phyloP scores from a whole-genome alignment of 2,888 invertebrate species.

The Neria commutata region DNA sequence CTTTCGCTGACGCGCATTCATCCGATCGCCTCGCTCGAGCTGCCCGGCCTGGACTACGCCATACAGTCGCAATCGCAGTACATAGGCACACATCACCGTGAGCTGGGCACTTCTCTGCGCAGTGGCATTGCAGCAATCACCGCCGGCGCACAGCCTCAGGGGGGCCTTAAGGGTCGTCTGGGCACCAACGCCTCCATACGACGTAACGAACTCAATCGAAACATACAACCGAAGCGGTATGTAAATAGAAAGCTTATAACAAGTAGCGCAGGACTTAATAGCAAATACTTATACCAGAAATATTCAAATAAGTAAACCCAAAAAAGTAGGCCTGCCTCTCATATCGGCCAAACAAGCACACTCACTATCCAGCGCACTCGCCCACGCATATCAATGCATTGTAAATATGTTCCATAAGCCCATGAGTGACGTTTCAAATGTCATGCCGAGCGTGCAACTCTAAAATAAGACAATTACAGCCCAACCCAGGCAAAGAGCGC shows the following conservation, averaged over 20 bases:
- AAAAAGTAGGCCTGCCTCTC: neutral
- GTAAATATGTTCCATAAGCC: conserved; percentile 9
- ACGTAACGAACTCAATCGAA: conserved; percentile 54
- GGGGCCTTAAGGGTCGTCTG: conserved; percentile 47
- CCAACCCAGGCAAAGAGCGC: too few species aligned
- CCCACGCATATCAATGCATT: neutral
- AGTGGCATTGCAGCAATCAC: conserved; percentile 50
- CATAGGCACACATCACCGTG: conserved; percentile 45
- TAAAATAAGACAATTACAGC: neutral
- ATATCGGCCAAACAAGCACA: conserved; percentile 11
- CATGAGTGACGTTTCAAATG: conserved; percentile 15
- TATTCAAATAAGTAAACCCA: neutral
- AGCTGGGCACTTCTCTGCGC: conserved; percentile 51
- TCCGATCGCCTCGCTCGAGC: conserved; percentile 60
- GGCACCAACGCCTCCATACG: conserved; percentile 52
- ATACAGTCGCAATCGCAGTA: conserved; percentile 53
- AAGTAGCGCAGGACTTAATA: too few species aligned
- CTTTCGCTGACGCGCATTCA: conserved; percentile 62
- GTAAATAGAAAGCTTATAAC: too few species aligned
- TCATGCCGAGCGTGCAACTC: conserved; percentile 8
- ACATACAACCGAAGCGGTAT: conserved; percentile 61
- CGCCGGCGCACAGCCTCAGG: conserved; percentile 43
- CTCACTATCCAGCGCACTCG: neutral
- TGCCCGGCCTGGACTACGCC: conserved; percentile 61
- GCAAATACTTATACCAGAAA: neutral